Evolutionary conservation across 1,140 invertebrate genomes (phyloP).

Genomic region (Euglossa dilemma): DNA sequence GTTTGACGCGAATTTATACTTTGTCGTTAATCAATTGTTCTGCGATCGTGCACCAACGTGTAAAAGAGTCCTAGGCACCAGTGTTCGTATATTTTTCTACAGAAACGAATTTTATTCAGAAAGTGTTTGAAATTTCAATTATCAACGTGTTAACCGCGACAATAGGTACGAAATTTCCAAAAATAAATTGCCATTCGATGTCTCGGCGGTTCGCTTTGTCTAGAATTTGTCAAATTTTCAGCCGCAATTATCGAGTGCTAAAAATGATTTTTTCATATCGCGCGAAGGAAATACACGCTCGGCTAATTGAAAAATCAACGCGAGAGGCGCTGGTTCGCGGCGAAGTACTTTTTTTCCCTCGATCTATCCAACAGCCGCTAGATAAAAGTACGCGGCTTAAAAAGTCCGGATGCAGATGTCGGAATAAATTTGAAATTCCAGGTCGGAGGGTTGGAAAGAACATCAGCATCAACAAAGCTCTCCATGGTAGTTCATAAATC

Average conservation of each 20-base stretch:
- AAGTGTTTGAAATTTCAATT: too few relatives aligned
- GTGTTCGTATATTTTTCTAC: too few relatives aligned
- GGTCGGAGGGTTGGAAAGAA: neutral
- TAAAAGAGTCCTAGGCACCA: too few relatives aligned
- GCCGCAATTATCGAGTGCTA: neutral
- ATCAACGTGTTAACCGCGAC: too few relatives aligned
- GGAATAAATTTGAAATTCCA: conserved; percentile 20
- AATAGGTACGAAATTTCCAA: too few relatives aligned
- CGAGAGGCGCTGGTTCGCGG: neutral
- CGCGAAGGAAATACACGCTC: neutral
- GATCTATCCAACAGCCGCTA: neutral
- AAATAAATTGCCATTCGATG: too few relatives aligned
- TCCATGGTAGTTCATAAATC: conserved; percentile 53
- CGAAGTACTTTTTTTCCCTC: neutral
- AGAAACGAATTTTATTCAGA: too few relatives aligned
- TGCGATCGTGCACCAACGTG: too few relatives aligned
- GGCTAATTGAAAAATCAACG: neutral
- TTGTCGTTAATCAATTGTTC: too few relatives aligned
- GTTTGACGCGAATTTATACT: too few relatives aligned
- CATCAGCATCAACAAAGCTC: conserved; percentile 27
- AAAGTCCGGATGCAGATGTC: neutral
- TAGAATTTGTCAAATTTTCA: too few relatives aligned
- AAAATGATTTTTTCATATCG: neutral
- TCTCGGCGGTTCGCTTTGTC: too few relatives aligned
- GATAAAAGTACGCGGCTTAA: neutral